A percentile compares a stretch with the other conserved stretches of the same genome.
These are phyloP conservation scores for Maccullochella peelii DNA, from an alignment of 2,113 vertebrate species.

Conservation along the genomic window DNA sequence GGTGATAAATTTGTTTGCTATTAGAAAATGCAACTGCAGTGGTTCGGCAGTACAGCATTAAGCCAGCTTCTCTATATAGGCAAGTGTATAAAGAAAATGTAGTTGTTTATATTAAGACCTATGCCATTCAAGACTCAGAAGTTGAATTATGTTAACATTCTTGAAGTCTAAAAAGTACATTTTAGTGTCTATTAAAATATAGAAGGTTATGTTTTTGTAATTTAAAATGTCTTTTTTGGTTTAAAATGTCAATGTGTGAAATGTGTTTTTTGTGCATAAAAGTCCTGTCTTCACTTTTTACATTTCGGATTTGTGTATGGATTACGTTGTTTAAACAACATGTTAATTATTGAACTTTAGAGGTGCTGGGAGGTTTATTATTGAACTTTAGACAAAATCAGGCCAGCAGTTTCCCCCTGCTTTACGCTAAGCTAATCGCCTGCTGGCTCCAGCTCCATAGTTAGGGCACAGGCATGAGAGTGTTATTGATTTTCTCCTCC, in stretches of 20 bases:
- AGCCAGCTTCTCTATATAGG: not conserved
- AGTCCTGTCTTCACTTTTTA: not conserved
- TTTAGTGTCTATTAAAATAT: not conserved
- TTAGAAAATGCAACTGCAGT: not conserved
- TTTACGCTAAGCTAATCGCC: not conserved
- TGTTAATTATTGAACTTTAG: not conserved
- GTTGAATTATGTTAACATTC: not conserved
- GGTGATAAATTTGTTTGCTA: not conserved
- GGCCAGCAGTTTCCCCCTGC: not conserved
- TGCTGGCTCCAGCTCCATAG: not conserved
- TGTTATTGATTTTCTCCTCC: not conserved
- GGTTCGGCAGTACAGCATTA: not conserved
- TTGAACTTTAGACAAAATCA: not conserved
- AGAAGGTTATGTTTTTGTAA: not conserved
- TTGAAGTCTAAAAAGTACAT: not conserved
- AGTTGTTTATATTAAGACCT: not conserved
- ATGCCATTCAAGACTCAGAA: not conserved
- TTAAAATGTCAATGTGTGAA: not conserved
- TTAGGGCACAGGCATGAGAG: not conserved
- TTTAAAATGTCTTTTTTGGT: not conserved
- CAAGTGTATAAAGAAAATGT: not conserved
- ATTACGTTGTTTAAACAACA: not conserved
- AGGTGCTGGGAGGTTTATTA: not conserved
- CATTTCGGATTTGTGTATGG: not conserved
- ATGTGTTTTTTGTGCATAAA: not conserved